A percentile compares a stretch with the other conserved stretches of the same genome.
phyloP scores from a whole-genome alignment of 2,113 vertebrate genomes.

The Hystrix cristata region DNA sequence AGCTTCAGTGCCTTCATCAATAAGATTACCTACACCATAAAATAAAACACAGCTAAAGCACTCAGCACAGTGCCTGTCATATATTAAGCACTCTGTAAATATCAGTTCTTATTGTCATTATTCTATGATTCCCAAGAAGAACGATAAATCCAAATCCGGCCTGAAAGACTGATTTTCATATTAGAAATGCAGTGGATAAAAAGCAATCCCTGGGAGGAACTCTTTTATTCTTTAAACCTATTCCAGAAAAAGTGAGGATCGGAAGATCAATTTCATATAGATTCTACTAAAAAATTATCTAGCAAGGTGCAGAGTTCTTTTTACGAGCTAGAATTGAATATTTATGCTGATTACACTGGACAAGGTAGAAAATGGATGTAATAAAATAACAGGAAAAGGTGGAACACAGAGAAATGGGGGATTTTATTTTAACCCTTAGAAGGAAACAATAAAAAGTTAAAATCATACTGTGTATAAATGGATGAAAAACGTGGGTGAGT shows the following conservation, averaged over 20 bases:
- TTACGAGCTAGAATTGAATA: neutral
- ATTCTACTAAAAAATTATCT: conserved; percentile 9
- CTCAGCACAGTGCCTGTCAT: neutral
- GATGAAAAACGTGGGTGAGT: neutral
- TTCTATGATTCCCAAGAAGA: neutral
- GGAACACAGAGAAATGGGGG: conserved; percentile 3
- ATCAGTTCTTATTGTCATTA: neutral
- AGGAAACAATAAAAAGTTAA: conserved; percentile 14
- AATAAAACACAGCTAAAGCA: neutral
- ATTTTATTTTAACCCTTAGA: conserved; percentile 24
- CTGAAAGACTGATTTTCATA: neutral
- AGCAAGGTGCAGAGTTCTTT: neutral
- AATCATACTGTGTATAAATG: neutral
- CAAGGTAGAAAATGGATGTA: neutral
- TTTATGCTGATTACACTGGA: neutral
- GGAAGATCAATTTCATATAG: conserved; percentile 28
- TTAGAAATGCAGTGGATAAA: neutral
- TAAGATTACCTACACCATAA: neutral
- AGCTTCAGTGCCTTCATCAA: neutral
- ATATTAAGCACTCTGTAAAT: neutral
- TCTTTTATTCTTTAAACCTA: neutral
- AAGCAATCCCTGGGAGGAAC: neutral
- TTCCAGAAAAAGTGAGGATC: neutral
- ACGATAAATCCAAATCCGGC: neutral
- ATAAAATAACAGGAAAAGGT: conserved; percentile 44